These are phyloP conservation scores for fruit fly (Drosophila melanogaster) DNA, from an alignment of 1,140 invertebrate genomes.

Conservation along the genomic window DNA sequence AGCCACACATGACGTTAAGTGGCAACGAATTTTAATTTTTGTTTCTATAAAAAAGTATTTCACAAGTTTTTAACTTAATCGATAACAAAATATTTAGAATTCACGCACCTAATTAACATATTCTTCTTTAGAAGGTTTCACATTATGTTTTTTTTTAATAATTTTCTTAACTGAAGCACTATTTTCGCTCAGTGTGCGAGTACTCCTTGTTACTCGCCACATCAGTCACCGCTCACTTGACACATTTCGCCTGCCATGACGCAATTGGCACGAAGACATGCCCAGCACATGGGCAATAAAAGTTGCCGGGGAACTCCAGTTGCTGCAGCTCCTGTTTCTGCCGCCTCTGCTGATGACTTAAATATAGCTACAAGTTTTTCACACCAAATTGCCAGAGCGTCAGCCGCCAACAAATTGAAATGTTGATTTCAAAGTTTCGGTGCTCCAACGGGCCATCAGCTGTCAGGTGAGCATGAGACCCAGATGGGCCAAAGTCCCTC, in stretches of 20 bases:
- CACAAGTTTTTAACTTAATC: too few species aligned
- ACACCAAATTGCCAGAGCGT: conserved; percentile 63
- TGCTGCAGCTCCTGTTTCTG: conserved; percentile 8
- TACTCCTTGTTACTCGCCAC: conserved; percentile 77
- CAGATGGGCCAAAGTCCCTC: conserved; percentile 25
- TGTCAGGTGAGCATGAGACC: conserved; percentile 64
- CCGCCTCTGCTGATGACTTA: conserved; percentile 43
- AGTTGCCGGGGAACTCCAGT: conserved; percentile 35
- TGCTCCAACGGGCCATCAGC: conserved; percentile 37
- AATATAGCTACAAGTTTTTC: conserved; percentile 77
- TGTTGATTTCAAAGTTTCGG: conserved; percentile 75
- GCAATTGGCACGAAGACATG: conserved; percentile 76
- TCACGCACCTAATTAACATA: too few species aligned
- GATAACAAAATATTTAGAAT: too few species aligned
- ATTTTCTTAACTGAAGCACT: neutral
- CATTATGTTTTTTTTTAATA: too few species aligned
- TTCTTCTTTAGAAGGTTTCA: too few species aligned
- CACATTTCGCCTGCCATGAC: conserved; percentile 73
- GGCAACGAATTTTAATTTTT: too few species aligned
- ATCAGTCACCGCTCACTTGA: conserved; percentile 84
- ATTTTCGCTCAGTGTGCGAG: conserved; percentile 9
- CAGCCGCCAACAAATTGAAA: conserved; percentile 72
- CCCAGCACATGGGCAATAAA: conserved; percentile 70
- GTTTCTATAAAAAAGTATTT: too few species aligned
- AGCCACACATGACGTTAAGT: neutral